Conservation (phyloP, 2,888 invertebrate genomes). For the Dryococelus australis region DNA sequence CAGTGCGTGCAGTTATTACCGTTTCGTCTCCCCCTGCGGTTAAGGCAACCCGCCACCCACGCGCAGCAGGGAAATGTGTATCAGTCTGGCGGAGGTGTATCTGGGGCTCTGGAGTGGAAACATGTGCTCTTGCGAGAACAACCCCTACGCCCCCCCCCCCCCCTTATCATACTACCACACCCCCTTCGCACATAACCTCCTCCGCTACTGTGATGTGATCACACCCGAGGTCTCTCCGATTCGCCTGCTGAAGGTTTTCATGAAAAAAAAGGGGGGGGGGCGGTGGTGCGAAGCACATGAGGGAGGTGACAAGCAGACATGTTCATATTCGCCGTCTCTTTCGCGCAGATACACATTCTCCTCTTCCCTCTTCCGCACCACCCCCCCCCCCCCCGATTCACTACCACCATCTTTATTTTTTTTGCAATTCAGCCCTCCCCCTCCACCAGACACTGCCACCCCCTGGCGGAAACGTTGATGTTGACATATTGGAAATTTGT, state of each 20-base stretch:
- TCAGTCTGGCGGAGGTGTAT: no score
- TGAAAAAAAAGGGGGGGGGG: background rate
- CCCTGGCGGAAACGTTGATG: background rate
- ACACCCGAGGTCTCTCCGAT: background rate
- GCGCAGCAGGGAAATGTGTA: no score
- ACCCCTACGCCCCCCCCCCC: no score
- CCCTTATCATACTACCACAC: no score
- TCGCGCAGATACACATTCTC: background rate
- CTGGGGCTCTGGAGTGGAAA: no score
- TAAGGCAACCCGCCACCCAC: no score
- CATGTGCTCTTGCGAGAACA: no score
- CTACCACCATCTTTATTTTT: background rate
- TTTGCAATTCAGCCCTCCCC: background rate
- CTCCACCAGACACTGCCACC: background rate
- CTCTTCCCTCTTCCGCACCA: background rate
- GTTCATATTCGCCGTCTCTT: background rate
- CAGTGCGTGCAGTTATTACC: no score
- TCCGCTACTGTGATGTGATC: background rate
- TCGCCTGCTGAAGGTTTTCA: background rate
- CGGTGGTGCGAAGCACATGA: no score
- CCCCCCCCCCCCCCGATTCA: background rate
- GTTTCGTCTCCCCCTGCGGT: no score
- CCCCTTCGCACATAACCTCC: background rate
- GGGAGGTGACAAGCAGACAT: background rate
- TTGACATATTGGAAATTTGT: conserved; percentile 22